Evolutionary conservation across 2,113 vertebrate genomes (phyloP).

Genomic region (Leuciscus idus): DNA sequence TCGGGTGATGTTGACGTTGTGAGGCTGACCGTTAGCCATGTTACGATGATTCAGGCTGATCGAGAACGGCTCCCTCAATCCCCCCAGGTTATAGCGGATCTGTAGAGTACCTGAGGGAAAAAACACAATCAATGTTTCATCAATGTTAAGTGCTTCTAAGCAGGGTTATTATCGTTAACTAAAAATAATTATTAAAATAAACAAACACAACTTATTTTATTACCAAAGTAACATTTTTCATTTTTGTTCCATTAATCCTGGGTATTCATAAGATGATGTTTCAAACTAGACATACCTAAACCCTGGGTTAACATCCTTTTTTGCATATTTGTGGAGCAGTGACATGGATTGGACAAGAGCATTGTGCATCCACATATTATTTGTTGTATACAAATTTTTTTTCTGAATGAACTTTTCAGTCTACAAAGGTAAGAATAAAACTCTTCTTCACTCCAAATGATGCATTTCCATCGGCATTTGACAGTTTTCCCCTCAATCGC

Average conservation of each 20-base stretch:
- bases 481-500: no score
- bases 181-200: not conserved
- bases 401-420: no score
- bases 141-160: not conserved
- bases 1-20: constrained; percentile 88
- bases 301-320: not conserved
- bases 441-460: no score
- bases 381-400: no score
- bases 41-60: constrained; percentile 90
- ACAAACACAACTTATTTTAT: no score
- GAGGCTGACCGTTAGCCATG: constrained; percentile 93
- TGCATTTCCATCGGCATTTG: no score
- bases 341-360: no score
- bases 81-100: constrained; percentile 90
- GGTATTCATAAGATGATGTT: not conserved
- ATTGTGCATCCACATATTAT: no score
- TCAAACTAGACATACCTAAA: not conserved
- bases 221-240: no score
- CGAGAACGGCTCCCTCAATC: constrained; percentile 83
- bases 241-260: no score
- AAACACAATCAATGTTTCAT: not conserved
- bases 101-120: constrained; percentile 85
- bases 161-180: not conserved
- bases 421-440: no score
- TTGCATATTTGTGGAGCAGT: not conserved